These are phyloP conservation scores for Zophobas morio DNA, from an alignment of 1,140 invertebrate species.

Conservation along the genomic window DNA sequence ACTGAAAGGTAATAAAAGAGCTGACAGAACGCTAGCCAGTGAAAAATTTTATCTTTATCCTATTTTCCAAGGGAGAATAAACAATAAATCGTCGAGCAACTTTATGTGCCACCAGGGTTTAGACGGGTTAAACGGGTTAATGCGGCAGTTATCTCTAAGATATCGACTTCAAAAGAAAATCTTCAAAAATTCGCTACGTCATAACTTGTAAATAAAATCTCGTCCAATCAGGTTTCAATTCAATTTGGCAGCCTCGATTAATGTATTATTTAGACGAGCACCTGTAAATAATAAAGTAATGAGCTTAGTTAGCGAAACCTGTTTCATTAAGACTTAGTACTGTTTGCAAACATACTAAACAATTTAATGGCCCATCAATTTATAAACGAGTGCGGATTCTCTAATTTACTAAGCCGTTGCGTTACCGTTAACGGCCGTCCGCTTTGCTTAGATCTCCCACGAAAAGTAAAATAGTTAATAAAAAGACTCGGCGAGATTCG, in stretches of 20 bases:
- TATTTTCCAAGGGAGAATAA: slow-evolving; percentile 40
- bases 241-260: neutral
- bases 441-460: neutral
- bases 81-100: slow-evolving; percentile 37
- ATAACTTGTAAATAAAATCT: neutral
- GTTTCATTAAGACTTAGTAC: slow-evolving; percentile 25
- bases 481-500: neutral
- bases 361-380: slow-evolving; percentile 41
- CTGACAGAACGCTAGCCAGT: slow-evolving; percentile 19
- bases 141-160: slow-evolving; percentile 33
- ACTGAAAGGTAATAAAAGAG: slow-evolving; percentile 26
- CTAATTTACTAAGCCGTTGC: slow-evolving; percentile 28
- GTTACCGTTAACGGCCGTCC: slow-evolving; percentile 20
- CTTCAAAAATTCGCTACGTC: neutral
- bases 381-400: slow-evolving; percentile 20
- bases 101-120: slow-evolving; percentile 40
- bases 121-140: slow-evolving; percentile 39
- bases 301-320: slow-evolving; percentile 19
- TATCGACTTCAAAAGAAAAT: slow-evolving; percentile 26
- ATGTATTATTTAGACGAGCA: slow-evolving; percentile 3
- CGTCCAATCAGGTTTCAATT: neutral
- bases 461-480: neutral
- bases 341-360: slow-evolving; percentile 41
- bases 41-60: slow-evolving; percentile 38
- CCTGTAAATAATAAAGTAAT: slow-evolving; percentile 35